Evolutionary conservation across 2,888 invertebrate species (phyloP).

Genomic region (Cremastinae sp.): DNA sequence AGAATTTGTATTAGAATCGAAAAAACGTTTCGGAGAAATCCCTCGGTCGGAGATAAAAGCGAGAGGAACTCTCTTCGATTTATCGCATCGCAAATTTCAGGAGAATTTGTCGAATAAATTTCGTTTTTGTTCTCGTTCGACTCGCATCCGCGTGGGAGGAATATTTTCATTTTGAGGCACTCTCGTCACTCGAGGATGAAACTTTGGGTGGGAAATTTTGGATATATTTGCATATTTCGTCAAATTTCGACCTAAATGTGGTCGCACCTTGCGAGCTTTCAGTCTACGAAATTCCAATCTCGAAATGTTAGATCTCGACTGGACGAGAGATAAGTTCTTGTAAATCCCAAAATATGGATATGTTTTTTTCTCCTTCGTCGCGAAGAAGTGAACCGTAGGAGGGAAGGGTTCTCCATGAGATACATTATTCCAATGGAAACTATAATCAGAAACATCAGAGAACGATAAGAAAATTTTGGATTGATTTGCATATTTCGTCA

Average conservation of each 20-base stretch:
- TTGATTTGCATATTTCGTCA: too few relatives aligned
- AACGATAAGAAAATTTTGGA: background rate
- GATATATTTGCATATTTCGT: too few relatives aligned
- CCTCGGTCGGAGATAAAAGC: slow-evolving; percentile 51
- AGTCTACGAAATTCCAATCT: too few relatives aligned
- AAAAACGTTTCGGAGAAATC: slow-evolving; percentile 46
- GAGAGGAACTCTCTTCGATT: slow-evolving; percentile 39
- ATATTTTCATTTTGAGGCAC: too few relatives aligned
- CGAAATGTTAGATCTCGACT: too few relatives aligned
- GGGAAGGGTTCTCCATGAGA: slow-evolving; percentile 16
- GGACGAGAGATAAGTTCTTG: too few relatives aligned
- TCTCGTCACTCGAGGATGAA: too few relatives aligned
- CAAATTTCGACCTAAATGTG: too few relatives aligned
- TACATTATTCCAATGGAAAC: slow-evolving; percentile 28
- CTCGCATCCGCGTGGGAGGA: too few relatives aligned
- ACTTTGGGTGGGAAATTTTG: too few relatives aligned
- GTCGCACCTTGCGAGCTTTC: too few relatives aligned
- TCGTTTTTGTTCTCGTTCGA: too few relatives aligned
- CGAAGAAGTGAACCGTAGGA: background rate
- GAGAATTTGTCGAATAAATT: background rate
- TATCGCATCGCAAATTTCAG: background rate
- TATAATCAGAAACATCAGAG: slow-evolving; percentile 26
- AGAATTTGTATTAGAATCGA: slow-evolving; percentile 31
- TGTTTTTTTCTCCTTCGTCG: background rate
- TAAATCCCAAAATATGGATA: background rate